Evolutionary conservation across 2,888 invertebrate species (phyloP), one percentile per base, ranked within the genome.

Genomic region (Ptilodon capucinus): DNA sequence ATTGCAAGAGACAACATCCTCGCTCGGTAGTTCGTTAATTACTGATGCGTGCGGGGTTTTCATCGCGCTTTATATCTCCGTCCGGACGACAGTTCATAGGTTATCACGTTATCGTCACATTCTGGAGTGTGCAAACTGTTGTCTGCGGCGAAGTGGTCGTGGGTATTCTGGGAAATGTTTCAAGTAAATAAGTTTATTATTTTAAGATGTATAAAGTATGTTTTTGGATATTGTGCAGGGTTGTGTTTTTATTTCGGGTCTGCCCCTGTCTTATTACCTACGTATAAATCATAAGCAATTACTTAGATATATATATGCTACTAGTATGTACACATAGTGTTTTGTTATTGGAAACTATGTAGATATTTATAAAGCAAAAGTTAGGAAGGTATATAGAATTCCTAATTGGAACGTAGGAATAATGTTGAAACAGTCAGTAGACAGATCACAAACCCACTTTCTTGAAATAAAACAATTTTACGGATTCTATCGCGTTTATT

Each of bases 51-150:
- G 28, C 35, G 25, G 19, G 9, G 48, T 42, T 40, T 14, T 14
- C 7, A 35, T 23, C 8, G 23, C 19, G 36, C 52, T 64, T 75
- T 81, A 80, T 81, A 80, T 45, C 44, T 4, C 42, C 46, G 50
- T 4, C 42, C 46, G 50, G 60, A 48, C 54, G 40, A 23, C 28
- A 50, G 79, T 71, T 76, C 76, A 74, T 48, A 76, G 82, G 74
- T 73, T 79, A 82, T 82, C 83, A 16, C 43, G 47, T 66, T 76
- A 76, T 79, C 74, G 34, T 54, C 54, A 65, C 48, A 44, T 77
- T 77, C 73, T 81, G 59, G 76, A 77, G 57, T 62, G 56, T 43
- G 48, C 53, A 61, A 58, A 52, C 55, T 54, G 51, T 46, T 38
- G 58, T 64, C 61, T 0, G 86, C 43, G 86, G n/a, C 8, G 9